phyloP scores from a whole-genome alignment of 2,888 invertebrate genomes.

The Lycophotia porphyrea region DNA sequence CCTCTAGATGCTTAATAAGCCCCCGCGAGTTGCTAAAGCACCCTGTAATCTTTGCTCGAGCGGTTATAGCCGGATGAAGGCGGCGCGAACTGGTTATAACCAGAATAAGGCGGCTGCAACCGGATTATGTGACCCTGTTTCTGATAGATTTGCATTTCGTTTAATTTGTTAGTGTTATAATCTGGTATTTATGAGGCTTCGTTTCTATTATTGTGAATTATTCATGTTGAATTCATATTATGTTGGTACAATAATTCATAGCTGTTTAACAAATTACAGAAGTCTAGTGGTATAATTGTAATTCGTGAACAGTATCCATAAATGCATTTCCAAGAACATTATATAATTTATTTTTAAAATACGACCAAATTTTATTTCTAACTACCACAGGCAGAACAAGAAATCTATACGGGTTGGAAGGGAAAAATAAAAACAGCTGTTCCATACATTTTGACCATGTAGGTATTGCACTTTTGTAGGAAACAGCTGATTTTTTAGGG shows the following conservation, averaged over 20 bases:
- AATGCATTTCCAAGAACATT: neutral
- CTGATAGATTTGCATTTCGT: constrained; percentile 63
- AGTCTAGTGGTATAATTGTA: neutral
- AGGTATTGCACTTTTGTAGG: no score
- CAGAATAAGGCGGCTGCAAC: constrained; percentile 61
- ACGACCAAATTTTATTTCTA: neutral
- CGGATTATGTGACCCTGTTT: constrained; percentile 57
- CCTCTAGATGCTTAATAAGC: constrained; percentile 76
- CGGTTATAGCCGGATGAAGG: constrained; percentile 66
- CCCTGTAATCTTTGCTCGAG: constrained; percentile 74
- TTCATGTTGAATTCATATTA: constrained; percentile 37
- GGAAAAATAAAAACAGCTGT: no score
- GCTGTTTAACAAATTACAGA: constrained; percentile 13
- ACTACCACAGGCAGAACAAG: neutral
- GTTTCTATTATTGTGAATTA: constrained; percentile 45
- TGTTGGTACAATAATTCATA: constrained; percentile 38
- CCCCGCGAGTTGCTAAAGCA: constrained; percentile 69
- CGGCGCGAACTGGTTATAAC: constrained; percentile 67
- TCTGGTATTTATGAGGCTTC: constrained; percentile 37
- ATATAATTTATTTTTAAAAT: neutral
- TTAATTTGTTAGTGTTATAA: constrained; percentile 52
- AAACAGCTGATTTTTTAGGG: no score
- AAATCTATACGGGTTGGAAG: no score
- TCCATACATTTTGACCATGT: no score
- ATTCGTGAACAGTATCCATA: neutral